phyloP scores from a whole-genome alignment of 64 coral and sea anemone genomes.

The Pachyseris speciosa region DNA sequence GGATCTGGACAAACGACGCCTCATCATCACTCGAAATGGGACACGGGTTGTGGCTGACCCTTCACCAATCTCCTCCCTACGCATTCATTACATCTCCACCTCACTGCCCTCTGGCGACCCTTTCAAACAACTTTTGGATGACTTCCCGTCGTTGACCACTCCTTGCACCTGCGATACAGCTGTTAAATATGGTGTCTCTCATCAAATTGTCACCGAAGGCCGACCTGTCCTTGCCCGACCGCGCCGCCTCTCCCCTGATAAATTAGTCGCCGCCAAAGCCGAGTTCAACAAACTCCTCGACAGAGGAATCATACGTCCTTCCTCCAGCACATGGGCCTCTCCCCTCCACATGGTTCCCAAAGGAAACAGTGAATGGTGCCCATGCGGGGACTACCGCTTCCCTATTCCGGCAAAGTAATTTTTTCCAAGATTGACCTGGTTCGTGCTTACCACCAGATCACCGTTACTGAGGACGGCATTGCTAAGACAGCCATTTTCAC shows the following conservation, averaged over 20 bases:
- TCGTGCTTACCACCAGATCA: conserved; percentile 10
- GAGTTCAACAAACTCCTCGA: no score
- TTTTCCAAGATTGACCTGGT: conserved; percentile 26
- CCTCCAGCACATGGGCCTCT: no score
- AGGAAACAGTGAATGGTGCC: no score
- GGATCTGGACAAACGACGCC: conserved; percentile 28
- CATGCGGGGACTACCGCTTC: conserved; percentile 2
- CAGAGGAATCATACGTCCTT: conserved; percentile 43
- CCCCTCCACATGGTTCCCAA: no score
- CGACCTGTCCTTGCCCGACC: background rate
- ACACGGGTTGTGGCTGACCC: conserved; percentile 19
- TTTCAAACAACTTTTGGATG: conserved; percentile 11
- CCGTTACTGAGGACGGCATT: conserved; percentile 3
- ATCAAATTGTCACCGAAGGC: no score
- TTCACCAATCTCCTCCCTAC: background rate
- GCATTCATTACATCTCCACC: background rate
- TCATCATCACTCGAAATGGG: conserved; percentile 45
- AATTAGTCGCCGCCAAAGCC: no score
- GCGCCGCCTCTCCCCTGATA: no score
- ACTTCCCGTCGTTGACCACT: conserved; percentile 20
- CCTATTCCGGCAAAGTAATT: conserved; percentile 16
- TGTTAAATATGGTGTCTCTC: background rate
- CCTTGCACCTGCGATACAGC: conserved; percentile 30
- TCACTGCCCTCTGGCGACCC: background rate
- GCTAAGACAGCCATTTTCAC: conserved; percentile 7